These are phyloP conservation scores for Zingel zingel DNA, from an alignment of 2,113 vertebrate genomes.

Conservation along the genomic window DNA sequence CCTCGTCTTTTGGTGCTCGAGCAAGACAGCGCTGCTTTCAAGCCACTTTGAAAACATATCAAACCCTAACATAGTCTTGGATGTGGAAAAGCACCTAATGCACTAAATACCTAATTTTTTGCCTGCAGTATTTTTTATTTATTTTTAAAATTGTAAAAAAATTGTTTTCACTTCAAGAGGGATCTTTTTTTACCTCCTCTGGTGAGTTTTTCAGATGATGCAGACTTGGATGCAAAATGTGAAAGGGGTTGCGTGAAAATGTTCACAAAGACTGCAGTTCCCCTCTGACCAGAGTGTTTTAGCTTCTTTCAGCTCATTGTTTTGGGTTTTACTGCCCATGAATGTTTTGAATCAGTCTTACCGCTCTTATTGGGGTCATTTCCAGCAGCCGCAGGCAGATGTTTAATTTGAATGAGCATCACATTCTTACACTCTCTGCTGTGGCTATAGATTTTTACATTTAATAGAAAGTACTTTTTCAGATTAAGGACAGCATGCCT, in stretches of 20 bases:
- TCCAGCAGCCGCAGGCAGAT: neutral
- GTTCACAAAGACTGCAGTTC: neutral
- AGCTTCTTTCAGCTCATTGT: neutral
- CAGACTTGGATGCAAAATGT: slow-evolving; percentile 9
- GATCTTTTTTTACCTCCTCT: slow-evolving; percentile 12
- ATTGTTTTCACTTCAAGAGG: neutral
- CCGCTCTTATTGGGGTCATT: neutral
- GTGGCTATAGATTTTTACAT: neutral
- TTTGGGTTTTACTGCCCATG: neutral
- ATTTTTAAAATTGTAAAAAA: slow-evolving; percentile 1
- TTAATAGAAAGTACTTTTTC: neutral
- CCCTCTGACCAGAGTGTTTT: neutral
- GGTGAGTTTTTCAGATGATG: neutral
- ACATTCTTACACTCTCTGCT: neutral
- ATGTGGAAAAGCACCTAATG: slow-evolving; percentile 18
- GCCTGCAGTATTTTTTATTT: neutral
- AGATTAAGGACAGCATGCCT: neutral
- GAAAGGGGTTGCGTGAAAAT: neutral
- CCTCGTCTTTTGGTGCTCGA: slow-evolving; percentile 46
- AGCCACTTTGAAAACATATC: slow-evolving; percentile 45
- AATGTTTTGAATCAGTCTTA: neutral
- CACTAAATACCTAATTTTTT: slow-evolving; percentile 31
- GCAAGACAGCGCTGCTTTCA: slow-evolving; percentile 47
- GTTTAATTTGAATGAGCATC: neutral
- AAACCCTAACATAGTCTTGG: slow-evolving; percentile 25